Percentiles rank a stretch among this genome's conserved stretches.
phyloP scores from a whole-genome alignment of 2,113 vertebrate genomes.

The Ceyx margarethae region DNA sequence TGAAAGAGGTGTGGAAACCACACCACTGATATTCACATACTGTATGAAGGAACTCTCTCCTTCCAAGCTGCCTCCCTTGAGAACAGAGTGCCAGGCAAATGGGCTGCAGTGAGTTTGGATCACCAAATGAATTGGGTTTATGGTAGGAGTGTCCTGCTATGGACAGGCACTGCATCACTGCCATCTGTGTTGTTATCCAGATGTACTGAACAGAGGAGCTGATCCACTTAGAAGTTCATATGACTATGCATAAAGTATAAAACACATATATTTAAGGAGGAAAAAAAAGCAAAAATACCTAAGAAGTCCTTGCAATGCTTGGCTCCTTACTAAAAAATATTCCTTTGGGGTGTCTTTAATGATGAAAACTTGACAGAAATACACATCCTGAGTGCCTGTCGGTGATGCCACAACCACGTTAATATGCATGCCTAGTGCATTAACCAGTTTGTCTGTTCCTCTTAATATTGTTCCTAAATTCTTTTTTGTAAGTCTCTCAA shows the following conservation, averaged over 20 bases:
- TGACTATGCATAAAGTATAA: background rate
- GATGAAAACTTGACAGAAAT: constrained; percentile 8
- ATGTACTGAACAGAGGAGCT: background rate
- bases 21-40: background rate
- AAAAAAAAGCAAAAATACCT: background rate
- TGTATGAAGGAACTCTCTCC: background rate
- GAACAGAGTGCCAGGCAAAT: background rate
- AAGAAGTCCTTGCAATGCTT: background rate
- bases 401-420: background rate
- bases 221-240: background rate
- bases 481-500: constrained; percentile 45
- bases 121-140: background rate
- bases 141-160: background rate
- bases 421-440: background rate
- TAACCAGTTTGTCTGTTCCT: constrained; percentile 16
- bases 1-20: constrained; percentile 12
- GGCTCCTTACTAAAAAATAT: background rate
- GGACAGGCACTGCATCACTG: background rate
- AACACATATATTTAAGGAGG: background rate
- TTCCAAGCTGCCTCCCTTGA: background rate
- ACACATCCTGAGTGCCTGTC: background rate
- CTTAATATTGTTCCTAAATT: constrained; percentile 25
- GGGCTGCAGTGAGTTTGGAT: background rate
- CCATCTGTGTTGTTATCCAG: background rate
- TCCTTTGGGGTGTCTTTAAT: background rate